phyloP scores from a whole-genome alignment of 2,797 vertebrate species.

The Peromyscus nudipes region DNA sequence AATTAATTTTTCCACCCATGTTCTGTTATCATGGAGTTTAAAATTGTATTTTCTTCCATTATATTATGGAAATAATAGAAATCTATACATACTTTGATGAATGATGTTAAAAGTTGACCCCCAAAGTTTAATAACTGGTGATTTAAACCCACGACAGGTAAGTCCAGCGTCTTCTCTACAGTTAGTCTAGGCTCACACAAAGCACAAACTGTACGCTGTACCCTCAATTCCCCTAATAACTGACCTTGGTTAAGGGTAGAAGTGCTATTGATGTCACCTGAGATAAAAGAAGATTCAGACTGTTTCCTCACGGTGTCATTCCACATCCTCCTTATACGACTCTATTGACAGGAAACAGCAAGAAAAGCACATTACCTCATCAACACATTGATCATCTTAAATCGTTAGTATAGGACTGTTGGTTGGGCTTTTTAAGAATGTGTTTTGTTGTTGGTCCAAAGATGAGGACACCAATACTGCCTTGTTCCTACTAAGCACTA shows the following conservation, averaged over 20 bases:
- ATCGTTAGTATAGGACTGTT: not conserved
- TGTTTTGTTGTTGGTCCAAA: slow-evolving; percentile 58
- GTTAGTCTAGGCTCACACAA: slow-evolving; percentile 81
- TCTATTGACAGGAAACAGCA: slow-evolving; percentile 93
- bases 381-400: not conserved
- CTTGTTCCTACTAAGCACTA: slow-evolving; percentile 20
- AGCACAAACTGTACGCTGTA: slow-evolving; percentile 83
- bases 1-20: slow-evolving; percentile 89
- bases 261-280: slow-evolving; percentile 99
- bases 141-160: slow-evolving; percentile 70
- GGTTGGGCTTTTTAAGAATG: slow-evolving; percentile 36
- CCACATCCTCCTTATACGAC: slow-evolving; percentile 99
- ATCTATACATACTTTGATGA: slow-evolving; percentile 87
- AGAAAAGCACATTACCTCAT: slow-evolving; percentile 73
- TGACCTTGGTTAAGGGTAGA: slow-evolving; percentile 99
- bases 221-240: slow-evolving; percentile 89
- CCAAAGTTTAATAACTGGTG: slow-evolving; percentile 86
- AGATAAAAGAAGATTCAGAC: slow-evolving; percentile 99
- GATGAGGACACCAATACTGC: slow-evolving; percentile 27
- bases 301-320: slow-evolving; percentile 99
- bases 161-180: slow-evolving; percentile 75
- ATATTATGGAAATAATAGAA: slow-evolving; percentile 92
- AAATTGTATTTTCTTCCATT: slow-evolving; percentile 93
- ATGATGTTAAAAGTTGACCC: slow-evolving; percentile 87
- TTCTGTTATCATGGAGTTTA: slow-evolving; percentile 92